Conservation (phyloP, 2,113 vertebrate genomes). For the Cervus canadensis region DNA sequence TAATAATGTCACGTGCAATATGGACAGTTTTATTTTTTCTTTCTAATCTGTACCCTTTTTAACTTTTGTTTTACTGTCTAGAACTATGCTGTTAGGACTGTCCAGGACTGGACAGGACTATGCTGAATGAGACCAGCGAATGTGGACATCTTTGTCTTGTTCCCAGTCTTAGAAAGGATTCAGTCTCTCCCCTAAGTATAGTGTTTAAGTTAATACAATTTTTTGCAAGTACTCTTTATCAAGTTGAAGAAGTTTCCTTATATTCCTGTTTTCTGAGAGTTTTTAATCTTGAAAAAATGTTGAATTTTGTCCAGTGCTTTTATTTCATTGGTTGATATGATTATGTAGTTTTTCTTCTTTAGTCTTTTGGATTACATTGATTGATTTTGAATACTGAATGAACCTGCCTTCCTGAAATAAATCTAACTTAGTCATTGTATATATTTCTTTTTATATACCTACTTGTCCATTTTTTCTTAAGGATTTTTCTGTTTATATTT, state of each 20-base stretch:
- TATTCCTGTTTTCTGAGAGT: neutral
- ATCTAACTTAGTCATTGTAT: neutral
- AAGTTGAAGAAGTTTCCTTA: neutral
- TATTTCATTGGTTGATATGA: neutral
- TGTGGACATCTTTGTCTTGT: neutral
- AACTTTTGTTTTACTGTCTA: neutral
- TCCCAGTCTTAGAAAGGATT: neutral
- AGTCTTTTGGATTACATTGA: neutral
- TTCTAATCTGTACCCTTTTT: neutral
- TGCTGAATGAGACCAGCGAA: neutral
- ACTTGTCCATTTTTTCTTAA: neutral
- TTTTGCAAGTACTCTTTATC: neutral
- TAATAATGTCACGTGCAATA: neutral
- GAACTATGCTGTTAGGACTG: neutral
- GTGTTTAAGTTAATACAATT: neutral
- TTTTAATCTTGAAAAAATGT: neutral
- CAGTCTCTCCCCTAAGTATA: neutral
- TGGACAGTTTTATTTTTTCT: neutral
- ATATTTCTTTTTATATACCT: conserved; percentile 6
- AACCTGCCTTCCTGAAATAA: neutral
- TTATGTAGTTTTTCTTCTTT: neutral
- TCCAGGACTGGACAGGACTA: neutral
- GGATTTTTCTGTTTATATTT: neutral
- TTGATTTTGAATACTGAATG: neutral
- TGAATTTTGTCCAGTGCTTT: neutral